phyloP scores from a whole-genome alignment of 2,113 vertebrate species.

The Clarias gariepinus region DNA sequence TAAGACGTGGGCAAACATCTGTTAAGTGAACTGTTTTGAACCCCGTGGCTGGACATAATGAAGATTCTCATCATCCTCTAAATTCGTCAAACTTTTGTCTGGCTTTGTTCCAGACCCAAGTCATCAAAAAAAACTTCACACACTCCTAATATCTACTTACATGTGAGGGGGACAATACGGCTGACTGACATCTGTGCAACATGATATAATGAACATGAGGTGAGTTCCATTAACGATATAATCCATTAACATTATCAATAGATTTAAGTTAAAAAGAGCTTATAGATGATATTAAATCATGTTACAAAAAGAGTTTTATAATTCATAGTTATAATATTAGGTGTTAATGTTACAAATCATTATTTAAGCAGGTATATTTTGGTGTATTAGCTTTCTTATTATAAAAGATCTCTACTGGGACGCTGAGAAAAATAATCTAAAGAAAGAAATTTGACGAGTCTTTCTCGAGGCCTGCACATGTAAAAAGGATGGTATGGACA shows the following conservation, averaged over 20 bases:
- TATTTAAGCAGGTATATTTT: constrained; percentile 78
- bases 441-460: constrained; percentile 66
- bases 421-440: constrained; percentile 63
- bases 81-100: constrained; percentile 31
- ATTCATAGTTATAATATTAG: constrained; percentile 71
- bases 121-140: constrained; percentile 37
- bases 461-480: constrained; percentile 73
- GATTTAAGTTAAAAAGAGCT: constrained; percentile 66
- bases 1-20: constrained; percentile 17
- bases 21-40: constrained; percentile 12
- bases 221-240: constrained; percentile 64
- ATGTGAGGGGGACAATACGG: constrained; percentile 22
- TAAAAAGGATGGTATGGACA: constrained; percentile 53
- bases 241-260: constrained; percentile 74
- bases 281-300: constrained; percentile 77
- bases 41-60: constrained; percentile 16
- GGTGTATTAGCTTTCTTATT: constrained; percentile 76
- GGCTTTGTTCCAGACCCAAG: constrained; percentile 28
- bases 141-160: constrained; percentile 42
- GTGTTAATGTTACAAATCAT: constrained; percentile 77
- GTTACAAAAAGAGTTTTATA: constrained; percentile 76
- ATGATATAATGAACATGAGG: constrained; percentile 31
- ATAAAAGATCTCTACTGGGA: constrained; percentile 63
- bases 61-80: constrained; percentile 38
- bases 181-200: constrained; percentile 39